A percentile compares a stretch with the other conserved stretches of the same genome.
These are phyloP conservation scores for Agrotis clavis DNA, from an alignment of 2,888 invertebrate genomes.

Conservation along the genomic window DNA sequence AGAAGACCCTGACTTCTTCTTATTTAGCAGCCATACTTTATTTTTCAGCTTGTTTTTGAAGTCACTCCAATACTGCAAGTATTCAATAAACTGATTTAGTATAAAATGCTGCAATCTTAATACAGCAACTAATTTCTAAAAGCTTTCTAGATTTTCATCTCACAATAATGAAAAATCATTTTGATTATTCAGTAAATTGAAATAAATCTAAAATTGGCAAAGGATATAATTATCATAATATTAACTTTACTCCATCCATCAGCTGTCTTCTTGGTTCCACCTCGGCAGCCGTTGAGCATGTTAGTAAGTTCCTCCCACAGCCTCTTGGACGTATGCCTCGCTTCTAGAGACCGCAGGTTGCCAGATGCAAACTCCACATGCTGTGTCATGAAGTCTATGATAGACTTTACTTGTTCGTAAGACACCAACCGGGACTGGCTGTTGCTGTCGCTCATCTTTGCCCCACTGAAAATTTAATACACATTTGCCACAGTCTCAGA, in stretches of 20 bases:
- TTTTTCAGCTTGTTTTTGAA: constrained; percentile 84
- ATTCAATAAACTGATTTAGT: background rate
- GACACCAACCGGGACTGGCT: constrained; percentile 73
- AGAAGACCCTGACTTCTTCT: constrained; percentile 67
- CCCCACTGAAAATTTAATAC: constrained; percentile 2
- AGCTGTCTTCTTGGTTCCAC: constrained; percentile 76
- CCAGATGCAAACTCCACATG: constrained; percentile 81
- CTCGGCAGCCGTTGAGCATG: constrained; percentile 72
- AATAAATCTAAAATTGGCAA: background rate
- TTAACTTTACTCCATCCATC: constrained; percentile 84
- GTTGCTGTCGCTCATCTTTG: constrained; percentile 66
- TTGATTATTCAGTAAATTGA: background rate
- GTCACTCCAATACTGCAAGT: constrained; percentile 85
- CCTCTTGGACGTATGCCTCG: constrained; percentile 77
- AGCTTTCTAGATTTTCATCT: too few species aligned
- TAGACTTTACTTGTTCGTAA: constrained; percentile 78
- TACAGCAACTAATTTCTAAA: too few species aligned
- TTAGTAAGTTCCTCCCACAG: constrained; percentile 80
- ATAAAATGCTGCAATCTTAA: too few species aligned
- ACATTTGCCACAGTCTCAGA: background rate
- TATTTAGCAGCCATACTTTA: constrained; percentile 74
- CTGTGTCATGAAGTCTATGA: constrained; percentile 83
- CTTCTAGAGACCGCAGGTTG: constrained; percentile 76
- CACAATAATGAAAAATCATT: too few species aligned
- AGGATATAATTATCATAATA: constrained; percentile 45